Evolutionary conservation across 2,113 vertebrate genomes (phyloP).

Genomic region (Cercopithecus mona): DNA sequence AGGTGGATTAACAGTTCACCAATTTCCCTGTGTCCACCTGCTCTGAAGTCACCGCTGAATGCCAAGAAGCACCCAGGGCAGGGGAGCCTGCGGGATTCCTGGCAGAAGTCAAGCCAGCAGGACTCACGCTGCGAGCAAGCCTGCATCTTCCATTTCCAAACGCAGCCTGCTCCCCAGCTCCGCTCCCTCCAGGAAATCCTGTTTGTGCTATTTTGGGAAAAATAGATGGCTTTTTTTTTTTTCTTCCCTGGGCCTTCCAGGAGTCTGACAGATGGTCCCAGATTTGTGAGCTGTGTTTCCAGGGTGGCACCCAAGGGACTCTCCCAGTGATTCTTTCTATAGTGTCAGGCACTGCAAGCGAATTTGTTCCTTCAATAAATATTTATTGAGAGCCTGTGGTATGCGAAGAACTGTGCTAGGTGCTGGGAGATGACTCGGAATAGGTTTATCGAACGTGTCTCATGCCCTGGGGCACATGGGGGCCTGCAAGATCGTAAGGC

Average conservation of each 20-base stretch:
- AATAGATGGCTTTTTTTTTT: not conserved
- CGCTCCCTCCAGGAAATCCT: conserved; percentile 63
- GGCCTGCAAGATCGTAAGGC: rapidly evolving
- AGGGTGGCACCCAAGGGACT: not conserved
- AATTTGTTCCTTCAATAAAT: not conserved
- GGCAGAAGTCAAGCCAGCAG: not conserved
- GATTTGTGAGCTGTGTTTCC: not conserved
- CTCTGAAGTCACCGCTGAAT: not conserved
- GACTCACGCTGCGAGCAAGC: not conserved
- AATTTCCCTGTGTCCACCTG: too few relatives aligned
- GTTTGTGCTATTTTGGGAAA: conserved; percentile 49
- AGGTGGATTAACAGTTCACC: not conserved
- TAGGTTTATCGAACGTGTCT: rapidly evolving
- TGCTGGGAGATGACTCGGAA: not conserved
- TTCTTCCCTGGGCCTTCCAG: not conserved
- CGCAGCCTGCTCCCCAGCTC: not conserved
- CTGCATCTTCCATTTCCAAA: not conserved
- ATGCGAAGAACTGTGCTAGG: rapidly evolving
- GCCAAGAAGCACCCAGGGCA: rapidly evolving
- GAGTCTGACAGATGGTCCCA: conserved; percentile 55
- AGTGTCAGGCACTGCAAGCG: not conserved
- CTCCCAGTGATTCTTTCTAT: not conserved
- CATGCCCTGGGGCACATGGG: rapidly evolving
- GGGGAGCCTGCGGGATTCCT: rapidly evolving
- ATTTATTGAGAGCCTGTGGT: not conserved